Evolutionary conservation across 2,888 invertebrate genomes (phyloP), one percentile per base, ranked within the genome.

Genomic region (Andrena camellia): DNA sequence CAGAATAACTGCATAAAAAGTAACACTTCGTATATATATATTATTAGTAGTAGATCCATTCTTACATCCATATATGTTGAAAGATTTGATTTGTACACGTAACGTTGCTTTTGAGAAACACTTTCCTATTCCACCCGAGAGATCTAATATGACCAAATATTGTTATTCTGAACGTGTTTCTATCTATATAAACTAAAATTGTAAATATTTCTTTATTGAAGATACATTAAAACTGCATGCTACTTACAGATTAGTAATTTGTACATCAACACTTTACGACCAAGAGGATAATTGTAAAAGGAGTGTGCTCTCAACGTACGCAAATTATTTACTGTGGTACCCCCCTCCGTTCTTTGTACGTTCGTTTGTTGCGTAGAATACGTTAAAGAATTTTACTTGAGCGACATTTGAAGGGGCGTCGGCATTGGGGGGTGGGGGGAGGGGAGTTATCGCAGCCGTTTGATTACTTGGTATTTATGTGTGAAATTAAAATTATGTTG

Each of bases 191-290:
- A 75, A 67, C 48, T 79, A 68, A 66, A 73, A 79, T 81, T 85
- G 84, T 85, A 85, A 84, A 85, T 85, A 85, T 75, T 31, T 81
- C 60, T 69, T 81, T 70, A 77, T 69, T 60, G 50, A 81, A 83
- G 48, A 78, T 80, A 69, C 57, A 81, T 74, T 75, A 60, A 82
- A 76, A 84, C 60, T 88, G 88, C 85, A 89, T 86, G 89, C 77
- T 57, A 84, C 82, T 86, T 89, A 72, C 67, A 80, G 85, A 83
- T 80, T 83, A 89, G 84, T 71, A 80, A 88, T 81, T 86, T 89
- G 85, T 89, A 89, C 75, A 83, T 86, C 88, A 87, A 88, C 42
- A 78, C 42, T 31, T 78, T 78, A 81, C 63, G 88, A 89, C 88
- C 88, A 89, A 88, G 84, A 84, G 60, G 78, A 82, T 84, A 88